Conservation (phyloP, 2,113 vertebrate species). For the Ceyx cyanopectus region DNA sequence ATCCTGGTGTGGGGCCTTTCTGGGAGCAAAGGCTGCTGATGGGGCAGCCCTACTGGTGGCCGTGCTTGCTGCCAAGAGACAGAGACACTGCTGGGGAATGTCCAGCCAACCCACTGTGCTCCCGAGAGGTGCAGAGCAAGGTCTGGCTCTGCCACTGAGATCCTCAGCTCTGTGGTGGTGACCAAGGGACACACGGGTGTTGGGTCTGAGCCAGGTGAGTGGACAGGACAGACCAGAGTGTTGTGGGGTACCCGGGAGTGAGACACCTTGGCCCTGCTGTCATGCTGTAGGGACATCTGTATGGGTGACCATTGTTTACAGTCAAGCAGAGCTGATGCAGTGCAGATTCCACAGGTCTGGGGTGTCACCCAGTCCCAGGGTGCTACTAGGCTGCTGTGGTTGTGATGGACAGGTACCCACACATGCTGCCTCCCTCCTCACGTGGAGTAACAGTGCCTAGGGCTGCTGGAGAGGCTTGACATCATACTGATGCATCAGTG, state of each 20-base stretch:
- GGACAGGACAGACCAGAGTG: neutral
- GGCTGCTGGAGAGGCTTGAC: neutral
- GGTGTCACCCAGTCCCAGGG: neutral
- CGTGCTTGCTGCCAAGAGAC: neutral
- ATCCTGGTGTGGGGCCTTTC: rapidly evolving
- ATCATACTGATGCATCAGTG: neutral
- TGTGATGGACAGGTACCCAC: neutral
- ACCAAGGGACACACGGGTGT: neutral
- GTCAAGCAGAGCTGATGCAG: neutral
- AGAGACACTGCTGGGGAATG: neutral
- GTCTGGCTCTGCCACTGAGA: neutral
- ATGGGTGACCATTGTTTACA: neutral
- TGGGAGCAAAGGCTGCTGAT: neutral
- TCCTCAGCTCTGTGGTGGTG: neutral
- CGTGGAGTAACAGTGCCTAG: rapidly evolving
- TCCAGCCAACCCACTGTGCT: rapidly evolving
- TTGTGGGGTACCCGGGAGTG: neutral
- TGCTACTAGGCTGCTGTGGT: neutral
- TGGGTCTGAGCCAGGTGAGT: neutral
- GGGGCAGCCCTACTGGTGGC: neutral
- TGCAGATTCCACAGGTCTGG: neutral
- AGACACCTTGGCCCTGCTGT: neutral
- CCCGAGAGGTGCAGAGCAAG: neutral
- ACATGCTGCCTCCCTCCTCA: rapidly evolving
- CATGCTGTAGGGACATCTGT: neutral